phyloP scores from a whole-genome alignment of 1,140 invertebrate genomes.

The Trypoxylus dichotomus region DNA sequence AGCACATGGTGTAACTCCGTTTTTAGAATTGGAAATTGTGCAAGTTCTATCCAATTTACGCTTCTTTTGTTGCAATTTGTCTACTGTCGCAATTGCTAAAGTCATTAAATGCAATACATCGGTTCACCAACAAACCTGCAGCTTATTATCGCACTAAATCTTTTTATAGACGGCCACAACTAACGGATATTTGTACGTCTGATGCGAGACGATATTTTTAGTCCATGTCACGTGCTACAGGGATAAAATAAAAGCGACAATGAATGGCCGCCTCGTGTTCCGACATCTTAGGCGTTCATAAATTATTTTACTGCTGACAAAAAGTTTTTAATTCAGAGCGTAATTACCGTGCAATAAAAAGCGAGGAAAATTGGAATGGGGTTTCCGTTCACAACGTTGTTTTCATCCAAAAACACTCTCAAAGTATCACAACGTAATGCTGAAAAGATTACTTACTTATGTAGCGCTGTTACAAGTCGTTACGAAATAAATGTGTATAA shows the following conservation, averaged over 20 bases:
- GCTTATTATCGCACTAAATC: constrained; percentile 11
- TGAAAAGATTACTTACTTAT: too few species aligned
- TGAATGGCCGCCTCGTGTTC: constrained; percentile 9
- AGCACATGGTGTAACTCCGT: too few species aligned
- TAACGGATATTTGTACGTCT: constrained; percentile 6
- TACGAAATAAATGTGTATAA: too few species aligned
- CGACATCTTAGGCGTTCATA: background rate
- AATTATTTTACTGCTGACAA: constrained; percentile 19
- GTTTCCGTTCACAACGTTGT: background rate
- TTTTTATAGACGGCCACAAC: constrained; percentile 4
- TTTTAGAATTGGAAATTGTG: too few species aligned
- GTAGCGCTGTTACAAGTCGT: too few species aligned
- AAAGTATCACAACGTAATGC: too few species aligned
- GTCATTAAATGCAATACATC: too few species aligned
- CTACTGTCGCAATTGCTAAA: too few species aligned
- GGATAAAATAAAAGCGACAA: constrained; percentile 5
- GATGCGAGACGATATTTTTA: constrained; percentile 16
- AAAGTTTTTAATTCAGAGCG: constrained; percentile 16
- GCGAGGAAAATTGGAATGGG: background rate
- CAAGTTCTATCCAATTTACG: too few species aligned
- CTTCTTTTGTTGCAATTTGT: too few species aligned
- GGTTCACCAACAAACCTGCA: background rate
- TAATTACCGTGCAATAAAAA: constrained; percentile 23
- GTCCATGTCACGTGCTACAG: background rate
- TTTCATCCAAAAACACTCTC: background rate